These are phyloP conservation scores for Bicyclus anynana DNA, from an alignment of 1,140 invertebrate genomes.

Conservation along the genomic window DNA sequence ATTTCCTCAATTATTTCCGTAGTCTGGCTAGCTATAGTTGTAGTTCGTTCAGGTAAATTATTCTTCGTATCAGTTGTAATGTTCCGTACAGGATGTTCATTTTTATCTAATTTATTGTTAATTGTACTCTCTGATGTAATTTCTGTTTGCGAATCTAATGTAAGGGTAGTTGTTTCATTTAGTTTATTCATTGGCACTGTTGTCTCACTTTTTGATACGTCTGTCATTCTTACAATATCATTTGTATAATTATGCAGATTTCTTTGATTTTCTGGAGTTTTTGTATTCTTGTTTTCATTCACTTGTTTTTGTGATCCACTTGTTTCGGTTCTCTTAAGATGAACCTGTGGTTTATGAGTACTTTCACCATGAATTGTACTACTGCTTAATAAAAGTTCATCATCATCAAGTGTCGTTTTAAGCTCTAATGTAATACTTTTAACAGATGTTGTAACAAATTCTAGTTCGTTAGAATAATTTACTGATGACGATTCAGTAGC, in stretches of 20 bases:
- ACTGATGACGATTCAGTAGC: not conserved
- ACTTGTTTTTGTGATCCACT: conserved; percentile 51
- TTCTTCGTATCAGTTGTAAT: too few species aligned
- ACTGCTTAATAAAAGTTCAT: conserved; percentile 49
- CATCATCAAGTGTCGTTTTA: conserved; percentile 38
- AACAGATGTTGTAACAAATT: not conserved
- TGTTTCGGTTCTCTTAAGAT: conserved; percentile 45
- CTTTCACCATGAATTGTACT: conserved; percentile 56
- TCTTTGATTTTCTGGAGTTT: conserved; percentile 69
- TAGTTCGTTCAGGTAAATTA: too few species aligned
- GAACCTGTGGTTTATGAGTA: conserved; percentile 44
- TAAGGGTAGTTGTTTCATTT: not conserved
- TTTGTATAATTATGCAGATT: conserved; percentile 51
- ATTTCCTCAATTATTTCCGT: not conserved
- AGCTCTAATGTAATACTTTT: conserved; percentile 10
- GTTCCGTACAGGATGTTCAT: not conserved
- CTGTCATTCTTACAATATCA: conserved; percentile 8
- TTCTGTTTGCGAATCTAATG: not conserved
- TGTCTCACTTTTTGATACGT: conserved; percentile 1
- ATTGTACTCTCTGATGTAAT: not conserved
- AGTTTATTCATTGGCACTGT: not conserved
- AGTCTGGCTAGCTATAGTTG: too few species aligned
- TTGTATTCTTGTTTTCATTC: conserved; percentile 68
- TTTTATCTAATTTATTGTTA: not conserved
- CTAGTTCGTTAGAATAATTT: not conserved